These are phyloP conservation scores for Stegodyphus mimosarum DNA, from an alignment of 1,140 invertebrate species.

Conservation along the genomic window DNA sequence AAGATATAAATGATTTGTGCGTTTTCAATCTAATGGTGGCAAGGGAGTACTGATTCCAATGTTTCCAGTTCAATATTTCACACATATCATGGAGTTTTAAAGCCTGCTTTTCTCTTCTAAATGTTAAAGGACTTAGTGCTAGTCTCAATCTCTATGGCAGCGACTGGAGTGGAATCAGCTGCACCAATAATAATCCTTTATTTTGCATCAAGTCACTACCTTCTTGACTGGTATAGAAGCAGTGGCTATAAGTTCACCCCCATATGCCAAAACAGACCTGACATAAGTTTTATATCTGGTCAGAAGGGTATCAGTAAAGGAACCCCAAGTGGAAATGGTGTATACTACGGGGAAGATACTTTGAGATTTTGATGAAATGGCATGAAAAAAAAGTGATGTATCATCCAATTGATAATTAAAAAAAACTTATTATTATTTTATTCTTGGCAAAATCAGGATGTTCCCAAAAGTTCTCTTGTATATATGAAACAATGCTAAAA, in stretches of 20 bases:
- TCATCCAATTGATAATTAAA: neutral
- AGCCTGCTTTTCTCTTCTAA: conserved; percentile 21
- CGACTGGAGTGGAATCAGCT: neutral
- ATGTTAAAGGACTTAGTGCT: conserved; percentile 3
- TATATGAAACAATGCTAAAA: too few species aligned
- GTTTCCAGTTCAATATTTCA: neutral
- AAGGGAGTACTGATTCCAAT: neutral
- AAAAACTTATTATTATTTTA: too few species aligned
- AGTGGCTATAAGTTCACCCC: conserved; percentile 5
- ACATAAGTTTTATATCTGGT: conserved; percentile 13
- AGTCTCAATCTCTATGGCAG: conserved; percentile 5
- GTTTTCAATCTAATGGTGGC: neutral
- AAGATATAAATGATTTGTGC: neutral
- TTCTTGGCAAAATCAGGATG: too few species aligned
- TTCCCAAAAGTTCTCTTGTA: too few species aligned
- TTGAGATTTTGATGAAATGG: neutral
- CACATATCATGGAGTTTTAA: conserved; percentile 6
- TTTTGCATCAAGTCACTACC: conserved; percentile 3
- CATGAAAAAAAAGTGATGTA: neutral
- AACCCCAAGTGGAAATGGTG: neutral
- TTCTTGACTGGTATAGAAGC: conserved; percentile 15
- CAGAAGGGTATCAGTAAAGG: conserved; percentile 18
- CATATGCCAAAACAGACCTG: conserved; percentile 14
- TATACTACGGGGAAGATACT: neutral
- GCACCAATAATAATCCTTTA: conserved; percentile 10